Base-by-base conservation (phyloP, 1,140 invertebrate species). In the Anthonomus grandis region DNA sequence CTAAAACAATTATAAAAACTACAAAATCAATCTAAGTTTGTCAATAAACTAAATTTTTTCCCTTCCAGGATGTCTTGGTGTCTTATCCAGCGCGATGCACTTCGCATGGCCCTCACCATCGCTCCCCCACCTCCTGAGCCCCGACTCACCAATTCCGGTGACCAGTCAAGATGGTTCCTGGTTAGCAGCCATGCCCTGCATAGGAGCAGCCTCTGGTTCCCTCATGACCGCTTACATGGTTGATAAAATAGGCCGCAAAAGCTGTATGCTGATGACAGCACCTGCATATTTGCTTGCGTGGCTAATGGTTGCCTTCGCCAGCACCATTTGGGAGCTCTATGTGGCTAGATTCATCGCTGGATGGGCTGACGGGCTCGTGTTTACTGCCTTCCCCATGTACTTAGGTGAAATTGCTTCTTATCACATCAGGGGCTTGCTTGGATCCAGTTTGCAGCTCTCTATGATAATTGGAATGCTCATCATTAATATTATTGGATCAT, bases 321-420 rank as follows among this genome's bases (percentile, higher is more conserved):
- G 69, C 34, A 76, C 77, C 4, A 73, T 80, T 0, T 51, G 65
- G 0, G 76, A 75, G 23, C 74, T 85, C n/a, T 85, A 84, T 63
- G 63, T 77, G 5, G 68, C 60, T 8, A 41, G 79, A 59, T 61
- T 79, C 4, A 74, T 82, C 47, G 73, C 79, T 3, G 86, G 86
- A 36, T 72, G 89, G 2, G 80, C 83, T 1, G 80, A 89, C 53
- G 84, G 84, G 8, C 81, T 83, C 27, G 76, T 83, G 2, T 85
- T 83, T 53, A 81, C 83, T 8, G 76, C 77, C 6, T 81, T 83
- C 12, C 82, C 84, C 0, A 80, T 86, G 68, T 86, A 83, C 64
- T 71, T 87, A 22, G 79, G 82, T 42, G 83, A 87, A 75, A 79
- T 89, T 25, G 77, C 86, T 24, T 80, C 85, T 38, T 73, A 81